Evolutionary conservation across 2,113 vertebrate species (phyloP).

Genomic region (Caretta caretta): DNA sequence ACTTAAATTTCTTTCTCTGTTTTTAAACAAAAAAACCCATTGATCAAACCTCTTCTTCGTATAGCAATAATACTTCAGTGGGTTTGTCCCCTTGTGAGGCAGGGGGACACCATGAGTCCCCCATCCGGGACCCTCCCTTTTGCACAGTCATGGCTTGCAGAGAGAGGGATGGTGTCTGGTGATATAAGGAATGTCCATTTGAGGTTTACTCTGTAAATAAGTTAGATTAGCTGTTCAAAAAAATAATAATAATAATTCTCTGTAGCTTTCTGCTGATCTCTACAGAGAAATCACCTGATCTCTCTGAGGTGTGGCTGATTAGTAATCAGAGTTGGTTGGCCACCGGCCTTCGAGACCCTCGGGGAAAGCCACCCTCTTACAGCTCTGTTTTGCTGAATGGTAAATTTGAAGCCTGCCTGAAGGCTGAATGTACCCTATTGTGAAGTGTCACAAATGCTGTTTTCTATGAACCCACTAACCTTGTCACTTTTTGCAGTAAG

Average conservation of each 20-base stretch:
- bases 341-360: background rate
- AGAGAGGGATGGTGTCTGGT: background rate
- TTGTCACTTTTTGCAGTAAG: background rate
- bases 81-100: background rate
- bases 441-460: background rate
- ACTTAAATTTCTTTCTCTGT: background rate
- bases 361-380: background rate
- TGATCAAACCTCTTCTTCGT: background rate
- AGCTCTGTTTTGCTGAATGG: background rate
- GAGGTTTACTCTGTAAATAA: background rate
- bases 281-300: background rate
- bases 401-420: background rate
- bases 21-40: background rate
- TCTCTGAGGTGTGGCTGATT: background rate
- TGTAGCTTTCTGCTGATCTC: background rate
- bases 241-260: background rate
- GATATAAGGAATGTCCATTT: background rate
- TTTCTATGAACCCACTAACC: slow-evolving; percentile 33
- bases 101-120: background rate
- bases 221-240: background rate
- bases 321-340: background rate
- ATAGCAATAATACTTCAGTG: background rate
- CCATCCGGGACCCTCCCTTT: background rate
- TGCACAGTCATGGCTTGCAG: background rate
- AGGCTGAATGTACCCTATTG: background rate